These are phyloP conservation scores for Anser brachyrhynchus DNA, from an alignment of 2,113 vertebrate genomes.

Conservation along the genomic window DNA sequence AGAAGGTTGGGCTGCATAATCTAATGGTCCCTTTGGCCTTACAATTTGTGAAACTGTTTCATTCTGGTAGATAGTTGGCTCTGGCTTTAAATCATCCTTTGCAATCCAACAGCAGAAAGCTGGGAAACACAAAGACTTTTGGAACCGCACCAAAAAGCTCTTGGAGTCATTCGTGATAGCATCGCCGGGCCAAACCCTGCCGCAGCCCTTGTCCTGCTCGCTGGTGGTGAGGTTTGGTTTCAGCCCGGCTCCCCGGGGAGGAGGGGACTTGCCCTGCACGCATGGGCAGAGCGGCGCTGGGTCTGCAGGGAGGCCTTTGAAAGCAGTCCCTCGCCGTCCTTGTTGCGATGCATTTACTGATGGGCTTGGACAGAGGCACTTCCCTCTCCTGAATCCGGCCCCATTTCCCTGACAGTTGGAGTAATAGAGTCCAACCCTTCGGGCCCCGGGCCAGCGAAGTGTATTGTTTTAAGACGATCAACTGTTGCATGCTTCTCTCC, in stretches of 20 bases:
- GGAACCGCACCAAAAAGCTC: conserved; percentile 27
- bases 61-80: conserved; percentile 56
- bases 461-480: conserved; percentile 46
- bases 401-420: not conserved
- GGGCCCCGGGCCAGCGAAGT: not conserved
- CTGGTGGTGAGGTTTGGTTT: not conserved
- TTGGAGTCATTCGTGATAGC: conserved; percentile 22
- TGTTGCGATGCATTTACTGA: rapidly evolving
- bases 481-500: conserved; percentile 14
- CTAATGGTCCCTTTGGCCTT: conserved; percentile 36
- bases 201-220: not conserved
- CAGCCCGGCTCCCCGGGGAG: not conserved
- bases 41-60: conserved; percentile 43
- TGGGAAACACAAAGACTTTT: conserved; percentile 39
- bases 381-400: not conserved
- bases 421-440: not conserved
- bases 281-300: not conserved
- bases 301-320: rapidly evolving
- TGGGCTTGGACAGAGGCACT: not conserved
- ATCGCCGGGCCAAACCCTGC: not conserved
- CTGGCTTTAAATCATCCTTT: conserved; percentile 44
- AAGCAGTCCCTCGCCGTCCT: not conserved
- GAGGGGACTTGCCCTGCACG: not conserved
- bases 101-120: conserved; percentile 49
- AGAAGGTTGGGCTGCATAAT: conserved; percentile 29